phyloP scores from a whole-genome alignment of 2,797 vertebrate species.

The Periparus ater region DNA sequence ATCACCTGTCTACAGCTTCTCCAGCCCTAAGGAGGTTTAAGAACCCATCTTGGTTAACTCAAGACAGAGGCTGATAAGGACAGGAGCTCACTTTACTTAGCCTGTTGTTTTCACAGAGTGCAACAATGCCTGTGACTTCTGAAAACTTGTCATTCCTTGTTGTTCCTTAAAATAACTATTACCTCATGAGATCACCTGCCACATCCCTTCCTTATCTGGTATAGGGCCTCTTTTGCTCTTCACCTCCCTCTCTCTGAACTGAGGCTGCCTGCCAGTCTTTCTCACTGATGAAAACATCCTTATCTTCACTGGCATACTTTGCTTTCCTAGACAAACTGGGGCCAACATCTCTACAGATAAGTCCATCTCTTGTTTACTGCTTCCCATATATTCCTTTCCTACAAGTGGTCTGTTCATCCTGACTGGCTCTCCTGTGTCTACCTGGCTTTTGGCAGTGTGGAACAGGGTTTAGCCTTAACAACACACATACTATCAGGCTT shows the following conservation, averaged over 20 bases:
- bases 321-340: not conserved
- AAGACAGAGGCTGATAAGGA: not conserved
- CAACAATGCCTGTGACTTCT: not conserved
- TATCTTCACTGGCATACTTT: not conserved
- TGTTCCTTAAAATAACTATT: not conserved
- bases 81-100: not conserved
- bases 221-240: not conserved
- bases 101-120: not conserved
- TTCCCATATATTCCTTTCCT: not conserved
- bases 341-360: not conserved
- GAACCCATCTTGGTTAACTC: not conserved
- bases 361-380: not conserved
- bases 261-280: not conserved
- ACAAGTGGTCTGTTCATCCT: not conserved
- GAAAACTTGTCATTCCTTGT: not conserved
- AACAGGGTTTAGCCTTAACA: not conserved
- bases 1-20: not conserved
- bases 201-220: not conserved
- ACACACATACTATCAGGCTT: rapidly evolving
- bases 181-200: not conserved
- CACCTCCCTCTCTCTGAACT: not conserved
- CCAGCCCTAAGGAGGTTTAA: not conserved
- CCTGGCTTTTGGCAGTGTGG: not conserved
- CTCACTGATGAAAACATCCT: not conserved
- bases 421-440: not conserved